Base-by-base conservation (phyloP, 2,113 vertebrate species). In the Macaca mulatta region DNA sequence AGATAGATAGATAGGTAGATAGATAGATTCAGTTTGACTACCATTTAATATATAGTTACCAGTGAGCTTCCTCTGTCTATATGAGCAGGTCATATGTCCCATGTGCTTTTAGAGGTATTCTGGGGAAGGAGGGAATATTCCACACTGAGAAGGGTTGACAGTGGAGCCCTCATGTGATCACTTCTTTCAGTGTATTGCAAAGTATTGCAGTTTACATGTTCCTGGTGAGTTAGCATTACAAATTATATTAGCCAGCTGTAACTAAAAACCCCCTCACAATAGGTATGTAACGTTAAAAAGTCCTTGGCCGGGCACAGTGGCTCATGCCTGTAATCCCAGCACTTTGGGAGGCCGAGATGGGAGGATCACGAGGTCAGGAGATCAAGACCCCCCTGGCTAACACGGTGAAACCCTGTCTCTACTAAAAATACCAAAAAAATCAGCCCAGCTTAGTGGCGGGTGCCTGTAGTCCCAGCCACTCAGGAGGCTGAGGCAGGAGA, bases 201-300 rank as follows among this genome's bases (percentile, higher is more conserved):
- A 95, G 52, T 82, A 59, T 85, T 85, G 67, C 22, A 27, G 27
- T 83, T 79, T 85, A 67, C 40, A 30, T 59, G 7, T 82, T 90
- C 57, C 79, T 79, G 64, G 43, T 88, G 79, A 88, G 57, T 78
- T 59, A 57, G 35, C 48, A 48, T 85, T 96, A 50, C 35, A 91
- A 52, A 82, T 67, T 89, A 55, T 61, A 43, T 40, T 94, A 92
- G 43, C 59, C 72, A 86, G 78, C 48, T 96, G 85, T 89, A 94
- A 96, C 55, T 84, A 93, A 93, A 48, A 97, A 74, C 35, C 23
- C n/a, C 92, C 86, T 93, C 81, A 93, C 95, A 86, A 91, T 84
- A 89, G 82, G 35, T 82, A 90, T 77, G 89, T 61, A 78, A 80
- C 72, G 86, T 96, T 16, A 17, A 78, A 78, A 93, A 55, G 52